These are phyloP conservation scores for Ctena decussata DNA, from an alignment of 2,888 invertebrate species.

Conservation along the genomic window DNA sequence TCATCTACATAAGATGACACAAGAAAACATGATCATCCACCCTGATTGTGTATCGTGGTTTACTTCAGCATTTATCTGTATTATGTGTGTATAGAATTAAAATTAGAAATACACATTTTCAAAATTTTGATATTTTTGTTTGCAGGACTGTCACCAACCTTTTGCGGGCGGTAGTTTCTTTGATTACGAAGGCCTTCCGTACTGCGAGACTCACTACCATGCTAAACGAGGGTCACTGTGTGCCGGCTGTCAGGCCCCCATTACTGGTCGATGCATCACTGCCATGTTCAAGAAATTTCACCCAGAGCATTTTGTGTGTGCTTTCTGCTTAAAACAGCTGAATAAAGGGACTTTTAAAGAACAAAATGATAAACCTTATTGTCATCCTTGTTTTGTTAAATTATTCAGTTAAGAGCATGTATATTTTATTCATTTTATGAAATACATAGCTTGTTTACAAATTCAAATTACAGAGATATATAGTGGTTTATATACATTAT, in stretches of 20 bases:
- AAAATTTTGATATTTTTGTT: no score
- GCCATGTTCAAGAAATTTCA: constrained; percentile 99
- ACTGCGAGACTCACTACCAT: constrained; percentile 99
- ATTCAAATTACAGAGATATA: no score
- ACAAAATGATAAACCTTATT: constrained; percentile 99
- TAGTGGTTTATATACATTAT: no score
- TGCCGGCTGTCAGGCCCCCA: constrained; percentile 99
- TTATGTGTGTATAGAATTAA: no score
- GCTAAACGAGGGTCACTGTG: constrained; percentile 98
- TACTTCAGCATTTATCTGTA: no score
- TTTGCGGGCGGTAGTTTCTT: constrained; percentile 99
- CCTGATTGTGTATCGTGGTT: no score
- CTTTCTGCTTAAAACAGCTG: constrained; percentile 99
- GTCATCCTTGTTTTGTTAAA: constrained; percentile 99
- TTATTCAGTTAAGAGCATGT: constrained; percentile 92
- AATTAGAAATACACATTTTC: no score
- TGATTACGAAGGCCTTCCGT: constrained; percentile 99
- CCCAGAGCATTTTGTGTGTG: constrained; percentile 99
- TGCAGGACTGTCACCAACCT: constrained; percentile 97
- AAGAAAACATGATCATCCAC: no score
- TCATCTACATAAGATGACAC: no score
- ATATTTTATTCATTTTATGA: no score
- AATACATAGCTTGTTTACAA: no score
- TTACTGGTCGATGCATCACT: constrained; percentile 96
- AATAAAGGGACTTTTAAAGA: constrained; percentile 99